phyloP scores from a whole-genome alignment of 2,797 vertebrate genomes.

The Phylloscopus collybita region DNA sequence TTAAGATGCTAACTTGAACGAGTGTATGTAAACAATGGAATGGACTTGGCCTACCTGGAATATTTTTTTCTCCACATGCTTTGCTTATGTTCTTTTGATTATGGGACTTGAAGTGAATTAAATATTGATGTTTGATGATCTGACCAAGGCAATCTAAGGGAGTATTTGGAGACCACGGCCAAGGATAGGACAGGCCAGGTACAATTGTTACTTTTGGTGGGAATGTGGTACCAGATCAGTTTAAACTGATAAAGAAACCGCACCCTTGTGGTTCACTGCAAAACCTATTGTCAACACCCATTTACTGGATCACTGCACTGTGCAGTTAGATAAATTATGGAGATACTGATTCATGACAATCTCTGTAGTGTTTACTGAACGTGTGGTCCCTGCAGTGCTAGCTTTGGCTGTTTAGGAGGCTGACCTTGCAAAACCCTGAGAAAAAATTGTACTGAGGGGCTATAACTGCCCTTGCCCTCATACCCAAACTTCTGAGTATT shows the following conservation, averaged over 20 bases:
- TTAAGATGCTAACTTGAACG: background rate
- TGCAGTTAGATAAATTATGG: background rate
- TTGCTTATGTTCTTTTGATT: background rate
- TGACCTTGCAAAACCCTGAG: background rate
- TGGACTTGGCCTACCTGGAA: background rate
- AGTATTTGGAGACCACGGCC: rapidly evolving
- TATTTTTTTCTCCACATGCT: background rate
- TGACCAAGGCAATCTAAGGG: background rate
- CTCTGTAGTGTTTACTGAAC: background rate
- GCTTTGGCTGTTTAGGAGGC: background rate
- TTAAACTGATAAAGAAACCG: slow-evolving; percentile 3
- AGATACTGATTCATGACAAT: background rate
- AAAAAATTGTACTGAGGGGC: background rate
- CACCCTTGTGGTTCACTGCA: background rate
- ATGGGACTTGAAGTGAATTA: background rate
- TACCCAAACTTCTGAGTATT: background rate
- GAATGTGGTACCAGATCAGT: background rate
- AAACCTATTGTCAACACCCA: background rate
- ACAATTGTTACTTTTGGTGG: background rate
- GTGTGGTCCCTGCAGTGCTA: background rate
- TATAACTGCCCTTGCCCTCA: background rate
- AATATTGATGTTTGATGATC: background rate
- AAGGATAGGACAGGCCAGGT: background rate
- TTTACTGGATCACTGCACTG: slow-evolving; percentile 17
- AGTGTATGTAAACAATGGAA: background rate